Evolutionary conservation across 1,140 invertebrate genomes (phyloP), one percentile per base, ranked within the genome.

Genomic region (Drosophila simulans): DNA sequence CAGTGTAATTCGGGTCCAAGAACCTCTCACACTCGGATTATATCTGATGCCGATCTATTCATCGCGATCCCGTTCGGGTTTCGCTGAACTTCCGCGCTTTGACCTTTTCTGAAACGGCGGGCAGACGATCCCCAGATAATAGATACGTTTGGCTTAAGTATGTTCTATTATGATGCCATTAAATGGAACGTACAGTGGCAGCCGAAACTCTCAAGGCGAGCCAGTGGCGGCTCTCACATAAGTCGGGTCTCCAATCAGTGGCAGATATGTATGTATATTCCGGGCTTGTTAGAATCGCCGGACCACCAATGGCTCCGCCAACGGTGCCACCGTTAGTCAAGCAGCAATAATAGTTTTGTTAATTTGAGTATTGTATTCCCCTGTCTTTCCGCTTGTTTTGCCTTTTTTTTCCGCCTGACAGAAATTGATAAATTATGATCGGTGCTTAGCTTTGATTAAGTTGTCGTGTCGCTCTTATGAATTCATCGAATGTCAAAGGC

Each of bases 151-250:
- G 48, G 77, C 77, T 73, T 73, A 81, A 69, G 59, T 85, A 77
- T 63, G 49, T 60, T 76, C 48, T 82, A 77, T 75, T 59, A 78
- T 85, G 53, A 64, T 79, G 77, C 54, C 64, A 69, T 79, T 72
- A 82, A 88, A 63, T 88, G 63, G 79, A 88, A 73, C 83, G 74
- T 51, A 73, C 77, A 66, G 77, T 81, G 82, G 82, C 77, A 82
- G 57, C 35, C 43, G 25, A 65, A 45, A 64, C 64, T 53, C 12
- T 25, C 83, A 88, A 88, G 83, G 83, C 84, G 56, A 88, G 53
- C 84, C 55, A 71, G 75, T 88, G 57, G 72, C 77, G 58, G 51
- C 51, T 74, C 35, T n/a, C 12, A n/a, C 40, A 40, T 11, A 37
- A 22, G 39, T 39, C 34, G 42, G 17, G 27, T 35, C 17, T 39